Evolutionary conservation across 2,113 vertebrate genomes (phyloP), one percentile per base, ranked within the genome.

Genomic region (Trematomus loennbergii): DNA sequence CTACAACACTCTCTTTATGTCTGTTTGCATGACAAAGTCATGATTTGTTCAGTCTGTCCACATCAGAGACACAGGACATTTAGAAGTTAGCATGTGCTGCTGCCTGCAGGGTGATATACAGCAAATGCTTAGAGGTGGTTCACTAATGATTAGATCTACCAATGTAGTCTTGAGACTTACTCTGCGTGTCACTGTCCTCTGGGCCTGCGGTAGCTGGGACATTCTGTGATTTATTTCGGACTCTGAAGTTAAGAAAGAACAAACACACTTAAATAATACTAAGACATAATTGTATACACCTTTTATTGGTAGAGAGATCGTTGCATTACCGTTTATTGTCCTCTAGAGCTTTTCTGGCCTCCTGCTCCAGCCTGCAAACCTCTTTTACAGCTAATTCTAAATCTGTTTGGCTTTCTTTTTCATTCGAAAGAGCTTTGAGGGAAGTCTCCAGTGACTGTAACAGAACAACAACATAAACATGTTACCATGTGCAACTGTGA

Each of bases 251-350:
- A 64, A 75, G 84, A 33, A 79, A 61, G n/a, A 67, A 58, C 8
- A 81, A 69, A 85, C 5, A 33, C 29, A 29, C 18, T 78, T 53
- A 22, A 57, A 25, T n/a, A 29, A 52, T n/a, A 29, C 48, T 25
- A 22, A 78, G 36, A 58, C 13, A 54, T 9, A 49, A 46, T 6
- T 17, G 65, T 46, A 9, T 12, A 20, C 13, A 18, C 1, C 58
- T 46, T 67, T 4, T 9, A 22, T 64, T 48, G 12, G 5, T 17
- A 18, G 2, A 4, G 0, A 2, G 12, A 61, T 65, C 20, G 18
- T n/a, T 72, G 46, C 9, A 68, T 76, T 93, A 95, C 83, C 69
- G 76, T 75, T 94, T 88, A 0, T 93, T 95, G 58, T 75, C 93
- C 77, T 93, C 83, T 64, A 93, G 67, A 67, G 87, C 84, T 16